Evolutionary conservation across 1,140 invertebrate species (phyloP), one percentile per base, ranked within the genome.

Genomic region (Gonioctena quinquepunctata): DNA sequence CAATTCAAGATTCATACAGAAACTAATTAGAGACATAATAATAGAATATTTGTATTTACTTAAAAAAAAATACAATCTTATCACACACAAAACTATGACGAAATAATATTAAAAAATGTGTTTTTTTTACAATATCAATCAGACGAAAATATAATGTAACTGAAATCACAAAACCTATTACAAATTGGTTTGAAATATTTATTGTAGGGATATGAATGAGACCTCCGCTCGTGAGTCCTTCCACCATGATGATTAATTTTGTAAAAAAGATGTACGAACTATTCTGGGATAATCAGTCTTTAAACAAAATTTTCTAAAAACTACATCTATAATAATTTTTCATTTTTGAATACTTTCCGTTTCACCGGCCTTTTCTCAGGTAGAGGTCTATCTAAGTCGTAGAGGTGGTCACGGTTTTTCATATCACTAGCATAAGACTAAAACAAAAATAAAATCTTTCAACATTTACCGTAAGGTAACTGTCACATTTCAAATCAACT

Each of bases 341-440:
- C 21, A n/a, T 66, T 26, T 23, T 63, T 22, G 21, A 64, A 68
- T 13, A 63, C 28, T 69, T 78, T 78, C 54, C 66, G 73, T 52
- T 79, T 79, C 8, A 76, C 70, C 1, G 74, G 76, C 28, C 78
- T 69, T 56, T 79, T 79, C n/a, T 70, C 61, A 8, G 78, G 78
- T 49, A 79, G 72, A 27, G 82, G 77, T 56, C 82, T 79, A 72
- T 86, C 83, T 60, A 78, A 76, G 70, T 85, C 85, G 67, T 87
- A 86, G 54, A 87, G 82, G 68, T 86, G 85, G 76, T 83, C 83
- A 66, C 85, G 80, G 71, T 87, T 84, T 78, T 82, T 82, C 86
- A 87, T 87, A 78, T 86, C 86, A 69, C 84, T 86, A 42, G 86
- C 86, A 73, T 83, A 78, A 27, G 86, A 87, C 86, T 87, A 81